Conservation (phyloP, 2,888 invertebrate species). For the Scaptomyza polygonia region DNA sequence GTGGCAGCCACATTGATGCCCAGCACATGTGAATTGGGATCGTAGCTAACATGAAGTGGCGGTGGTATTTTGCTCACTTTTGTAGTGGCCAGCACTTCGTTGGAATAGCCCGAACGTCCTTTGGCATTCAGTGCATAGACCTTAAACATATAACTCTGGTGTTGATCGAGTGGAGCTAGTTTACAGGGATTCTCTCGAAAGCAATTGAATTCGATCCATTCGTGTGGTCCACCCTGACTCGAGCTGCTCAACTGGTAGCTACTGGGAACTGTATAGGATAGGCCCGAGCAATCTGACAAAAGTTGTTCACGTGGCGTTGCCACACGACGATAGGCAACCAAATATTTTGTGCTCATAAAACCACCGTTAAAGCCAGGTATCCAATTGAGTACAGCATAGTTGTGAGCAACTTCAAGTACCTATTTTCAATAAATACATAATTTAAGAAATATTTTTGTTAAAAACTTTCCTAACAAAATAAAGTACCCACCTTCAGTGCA, state of each 20-base stretch:
- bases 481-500: constrained; percentile 85
- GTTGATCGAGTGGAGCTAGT: constrained; percentile 92
- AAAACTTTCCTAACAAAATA: too few species aligned
- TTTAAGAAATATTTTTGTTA: not conserved
- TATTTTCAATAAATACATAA: not conserved
- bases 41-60: constrained; percentile 92
- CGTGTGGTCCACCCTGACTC: constrained; percentile 82
- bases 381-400: constrained; percentile 93
- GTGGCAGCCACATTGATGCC: constrained; percentile 92
- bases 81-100: constrained; percentile 92
- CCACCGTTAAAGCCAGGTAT: constrained; percentile 96
- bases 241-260: constrained; percentile 50
- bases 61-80: constrained; percentile 93
- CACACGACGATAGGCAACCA: constrained; percentile 91
- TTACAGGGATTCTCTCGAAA: constrained; percentile 94
- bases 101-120: constrained; percentile 94
- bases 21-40: constrained; percentile 90
- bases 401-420: constrained; percentile 90
- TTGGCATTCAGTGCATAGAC: constrained; percentile 94
- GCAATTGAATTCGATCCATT: constrained; percentile 94
- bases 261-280: constrained; percentile 36
- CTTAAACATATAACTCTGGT: constrained; percentile 94
- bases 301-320: constrained; percentile 86
- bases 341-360: constrained; percentile 92
- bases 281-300: constrained; percentile 86